Evolutionary conservation across 2,113 vertebrate species (phyloP).

Genomic region (Phocoena sinus): DNA sequence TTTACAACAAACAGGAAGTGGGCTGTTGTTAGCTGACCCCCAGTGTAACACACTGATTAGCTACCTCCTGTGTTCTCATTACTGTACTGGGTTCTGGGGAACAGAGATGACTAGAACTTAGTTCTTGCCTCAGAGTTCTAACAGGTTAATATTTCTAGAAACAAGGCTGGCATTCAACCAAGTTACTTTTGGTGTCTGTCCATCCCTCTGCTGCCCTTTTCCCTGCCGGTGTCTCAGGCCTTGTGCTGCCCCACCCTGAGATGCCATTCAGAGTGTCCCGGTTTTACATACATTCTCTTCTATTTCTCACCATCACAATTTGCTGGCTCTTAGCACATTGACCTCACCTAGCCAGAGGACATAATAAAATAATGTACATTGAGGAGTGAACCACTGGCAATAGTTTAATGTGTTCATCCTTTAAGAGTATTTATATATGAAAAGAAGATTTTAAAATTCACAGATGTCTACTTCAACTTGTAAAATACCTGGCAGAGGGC

Average conservation of each 20-base stretch:
- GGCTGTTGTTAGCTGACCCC: not conserved
- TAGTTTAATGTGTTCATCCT: constrained; percentile 21
- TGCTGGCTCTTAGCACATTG: not conserved
- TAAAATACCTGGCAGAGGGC: not conserved
- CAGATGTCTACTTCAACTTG: not conserved
- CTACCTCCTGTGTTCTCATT: not conserved
- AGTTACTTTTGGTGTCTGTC: not conserved
- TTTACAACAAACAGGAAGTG: not conserved
- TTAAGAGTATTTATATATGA: not conserved
- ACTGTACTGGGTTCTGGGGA: not conserved
- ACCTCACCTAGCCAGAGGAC: not conserved
- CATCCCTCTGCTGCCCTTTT: not conserved
- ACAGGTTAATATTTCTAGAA: not conserved
- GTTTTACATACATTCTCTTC: not conserved
- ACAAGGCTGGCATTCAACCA: not conserved
- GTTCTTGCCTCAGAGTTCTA: not conserved
- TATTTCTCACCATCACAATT: not conserved
- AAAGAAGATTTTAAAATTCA: constrained; percentile 29
- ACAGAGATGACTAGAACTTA: not conserved
- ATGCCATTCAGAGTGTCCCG: not conserved
- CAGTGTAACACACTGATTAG: not conserved
- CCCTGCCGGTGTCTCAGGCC: not conserved
- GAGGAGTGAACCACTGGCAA: not conserved
- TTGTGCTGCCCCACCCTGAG: not conserved
- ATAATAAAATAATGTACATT: not conserved